phyloP scores from a whole-genome alignment of 1,140 invertebrate genomes.

The Drosophila bipectinata region DNA sequence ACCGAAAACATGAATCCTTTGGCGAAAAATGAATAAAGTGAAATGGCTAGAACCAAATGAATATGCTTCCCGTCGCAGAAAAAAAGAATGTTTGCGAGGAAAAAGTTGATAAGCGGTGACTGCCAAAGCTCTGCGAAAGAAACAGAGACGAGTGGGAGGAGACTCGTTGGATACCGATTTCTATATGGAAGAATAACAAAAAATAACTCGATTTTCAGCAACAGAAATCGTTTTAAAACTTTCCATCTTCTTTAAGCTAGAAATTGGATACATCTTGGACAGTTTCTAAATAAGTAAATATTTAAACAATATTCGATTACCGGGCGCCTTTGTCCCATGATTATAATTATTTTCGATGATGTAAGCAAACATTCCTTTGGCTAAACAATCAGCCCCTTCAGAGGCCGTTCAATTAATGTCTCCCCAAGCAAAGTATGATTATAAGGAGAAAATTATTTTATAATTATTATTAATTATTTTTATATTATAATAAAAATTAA shows the following conservation, averaged over 20 bases:
- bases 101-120: constrained; percentile 71
- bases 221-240: too few species aligned
- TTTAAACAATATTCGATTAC: constrained; percentile 22
- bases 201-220: too few species aligned
- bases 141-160: background rate
- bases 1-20: constrained; percentile 76
- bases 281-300: constrained; percentile 1
- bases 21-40: constrained; percentile 64
- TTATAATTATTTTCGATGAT: constrained; percentile 18
- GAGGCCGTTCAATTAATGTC: constrained; percentile 25
- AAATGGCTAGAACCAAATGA: constrained; percentile 59
- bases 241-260: background rate
- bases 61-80: constrained; percentile 47
- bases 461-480: too few species aligned
- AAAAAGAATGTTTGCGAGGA: constrained; percentile 43
- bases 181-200: background rate
- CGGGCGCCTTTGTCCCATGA: background rate
- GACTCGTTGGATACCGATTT: background rate
- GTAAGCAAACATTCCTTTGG: constrained; percentile 19
- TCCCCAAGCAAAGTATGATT: constrained; percentile 13
- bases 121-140: background rate
- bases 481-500: too few species aligned
- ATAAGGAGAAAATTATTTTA: constrained; percentile 1
- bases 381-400: constrained; percentile 34
- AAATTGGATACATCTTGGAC: background rate